Conservation (phyloP, 2,888 invertebrate genomes). For the Chrysotoxum bicinctum region DNA sequence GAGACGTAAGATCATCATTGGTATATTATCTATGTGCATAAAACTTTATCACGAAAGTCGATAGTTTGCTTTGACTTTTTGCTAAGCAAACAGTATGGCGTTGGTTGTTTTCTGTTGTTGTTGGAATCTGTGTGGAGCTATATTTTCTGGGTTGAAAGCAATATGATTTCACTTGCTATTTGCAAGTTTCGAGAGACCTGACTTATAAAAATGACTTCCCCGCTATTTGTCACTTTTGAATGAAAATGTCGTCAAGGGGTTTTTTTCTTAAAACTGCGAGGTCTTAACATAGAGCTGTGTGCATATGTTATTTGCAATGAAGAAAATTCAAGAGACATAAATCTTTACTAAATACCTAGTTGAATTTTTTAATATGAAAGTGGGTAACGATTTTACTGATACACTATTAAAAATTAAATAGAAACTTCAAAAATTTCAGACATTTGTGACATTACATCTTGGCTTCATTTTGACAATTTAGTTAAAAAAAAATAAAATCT, state of each 20-base stretch:
- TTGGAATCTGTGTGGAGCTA: background rate
- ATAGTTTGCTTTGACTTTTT: constrained; percentile 18
- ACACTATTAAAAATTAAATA: too few relatives aligned
- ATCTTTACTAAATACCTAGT: background rate
- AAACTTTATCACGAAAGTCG: constrained; percentile 33
- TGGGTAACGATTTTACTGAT: too few relatives aligned
- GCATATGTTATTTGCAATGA: too few relatives aligned
- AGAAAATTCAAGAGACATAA: background rate
- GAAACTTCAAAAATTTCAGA: too few relatives aligned
- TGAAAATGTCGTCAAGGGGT: background rate
- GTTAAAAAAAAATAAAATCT: too few relatives aligned
- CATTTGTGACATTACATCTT: too few relatives aligned
- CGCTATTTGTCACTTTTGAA: background rate
- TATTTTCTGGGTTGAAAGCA: background rate
- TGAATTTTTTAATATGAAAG: background rate
- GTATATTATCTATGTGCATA: constrained; percentile 29
- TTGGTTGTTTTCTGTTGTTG: background rate
- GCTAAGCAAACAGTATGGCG: background rate
- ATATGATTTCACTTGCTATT: constrained; percentile 6
- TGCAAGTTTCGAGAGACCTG: background rate
- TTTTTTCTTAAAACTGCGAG: background rate
- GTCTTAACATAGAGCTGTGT: background rate
- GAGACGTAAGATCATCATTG: constrained; percentile 33
- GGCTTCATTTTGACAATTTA: too few relatives aligned
- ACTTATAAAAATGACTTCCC: background rate